Evolutionary conservation across 2,888 invertebrate genomes (phyloP).

Genomic region (Quadroppia sp.): DNA sequence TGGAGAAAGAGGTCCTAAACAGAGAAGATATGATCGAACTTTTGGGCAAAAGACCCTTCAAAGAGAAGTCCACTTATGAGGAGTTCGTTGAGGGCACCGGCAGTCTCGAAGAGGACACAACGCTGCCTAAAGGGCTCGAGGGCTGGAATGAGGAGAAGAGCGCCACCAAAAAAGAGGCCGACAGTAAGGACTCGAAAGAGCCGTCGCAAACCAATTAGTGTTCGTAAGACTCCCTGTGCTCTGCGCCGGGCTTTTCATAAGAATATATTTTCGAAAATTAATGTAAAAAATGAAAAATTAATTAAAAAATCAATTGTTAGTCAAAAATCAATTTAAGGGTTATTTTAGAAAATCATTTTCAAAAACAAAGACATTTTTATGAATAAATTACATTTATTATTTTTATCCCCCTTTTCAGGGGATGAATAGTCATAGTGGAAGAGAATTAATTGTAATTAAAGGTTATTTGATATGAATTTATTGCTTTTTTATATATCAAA

Average conservation of each 20-base stretch:
- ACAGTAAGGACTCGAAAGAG: not conserved
- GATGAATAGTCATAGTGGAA: too few species aligned
- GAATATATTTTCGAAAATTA: not conserved
- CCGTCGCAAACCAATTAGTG: not conserved
- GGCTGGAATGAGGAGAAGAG: constrained; percentile 70
- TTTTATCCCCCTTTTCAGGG: too few species aligned
- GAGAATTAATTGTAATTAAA: too few species aligned
- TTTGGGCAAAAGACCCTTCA: constrained; percentile 88
- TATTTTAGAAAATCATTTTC: too few species aligned
- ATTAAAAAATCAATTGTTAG: not conserved
- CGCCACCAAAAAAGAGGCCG: not conserved
- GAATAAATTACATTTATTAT: too few species aligned
- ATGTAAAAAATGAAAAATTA: not conserved
- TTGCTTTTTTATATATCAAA: too few species aligned
- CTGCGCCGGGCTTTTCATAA: too few species aligned
- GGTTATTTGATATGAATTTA: too few species aligned
- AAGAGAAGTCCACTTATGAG: constrained; percentile 98
- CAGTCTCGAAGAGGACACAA: constrained; percentile 92
- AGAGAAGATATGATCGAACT: constrained; percentile 97
- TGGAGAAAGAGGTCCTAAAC: constrained; percentile 90
- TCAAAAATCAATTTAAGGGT: too few species aligned
- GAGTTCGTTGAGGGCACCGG: constrained; percentile 98
- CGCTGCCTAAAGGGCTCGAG: constrained; percentile 87
- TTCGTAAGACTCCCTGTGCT: too few species aligned
- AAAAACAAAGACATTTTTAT: too few species aligned